These are phyloP conservation scores for Choristoneura rosaceana DNA, from an alignment of 2,888 invertebrate species.

Conservation along the genomic window DNA sequence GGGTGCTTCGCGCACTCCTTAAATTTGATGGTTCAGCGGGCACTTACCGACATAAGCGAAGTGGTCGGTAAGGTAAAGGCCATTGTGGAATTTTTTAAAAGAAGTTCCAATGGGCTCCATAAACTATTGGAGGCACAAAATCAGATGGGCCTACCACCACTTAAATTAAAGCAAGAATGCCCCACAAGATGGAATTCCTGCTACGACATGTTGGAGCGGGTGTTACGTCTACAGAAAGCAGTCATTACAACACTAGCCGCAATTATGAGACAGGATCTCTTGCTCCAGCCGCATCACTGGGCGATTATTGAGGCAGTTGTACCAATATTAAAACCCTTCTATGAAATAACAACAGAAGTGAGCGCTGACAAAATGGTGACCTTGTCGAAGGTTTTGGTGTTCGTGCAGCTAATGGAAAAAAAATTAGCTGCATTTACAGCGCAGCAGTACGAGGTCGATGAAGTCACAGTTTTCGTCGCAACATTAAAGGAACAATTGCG, in stretches of 20 bases:
- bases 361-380: conserved; percentile 6
- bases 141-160: not conserved
- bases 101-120: not conserved
- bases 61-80: not conserved
- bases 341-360: conserved; percentile 1
- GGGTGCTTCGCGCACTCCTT: conserved; percentile 18
- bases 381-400: not conserved
- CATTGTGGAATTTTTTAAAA: conserved; percentile 12
- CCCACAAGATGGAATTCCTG: conserved; percentile 14
- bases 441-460: not conserved
- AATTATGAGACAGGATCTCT: not conserved
- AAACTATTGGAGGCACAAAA: not conserved
- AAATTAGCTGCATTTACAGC: not conserved
- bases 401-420: not conserved
- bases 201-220: conserved; percentile 7
- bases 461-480: not conserved
- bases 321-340: conserved; percentile 8
- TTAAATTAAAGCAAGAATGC: conserved; percentile 12
- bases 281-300: not conserved
- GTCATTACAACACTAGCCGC: not conserved
- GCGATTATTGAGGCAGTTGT: not conserved
- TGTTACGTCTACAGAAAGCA: not conserved
- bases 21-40: conserved; percentile 13
- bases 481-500: not conserved
- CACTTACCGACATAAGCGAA: not conserved